Evolutionary conservation across 2,113 vertebrate species (phyloP), one percentile per base, ranked within the genome.

Genomic region (Muntiacus muntjak): DNA sequence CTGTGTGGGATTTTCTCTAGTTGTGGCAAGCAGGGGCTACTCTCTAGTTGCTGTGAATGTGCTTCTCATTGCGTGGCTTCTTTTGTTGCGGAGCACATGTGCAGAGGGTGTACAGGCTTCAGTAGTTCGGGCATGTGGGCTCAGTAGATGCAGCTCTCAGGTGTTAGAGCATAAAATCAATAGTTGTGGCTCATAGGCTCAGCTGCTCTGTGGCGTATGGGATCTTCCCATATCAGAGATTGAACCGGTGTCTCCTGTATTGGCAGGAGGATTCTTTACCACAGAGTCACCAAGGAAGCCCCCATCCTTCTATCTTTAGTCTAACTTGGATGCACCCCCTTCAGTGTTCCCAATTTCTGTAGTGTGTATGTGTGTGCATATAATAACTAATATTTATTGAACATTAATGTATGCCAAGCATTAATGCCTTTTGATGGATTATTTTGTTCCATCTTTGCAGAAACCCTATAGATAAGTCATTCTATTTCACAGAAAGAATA

Each of bases 391-490:
- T 67, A 43, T 47, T 88, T 87, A 47, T 50, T 87, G 25, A 95
- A 13, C 6, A 81, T 23, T n/a, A 50, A 26, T 60, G 25, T 76
- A 19, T 76, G 7, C 15, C 40, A 82, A 92, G 33, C 16, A 33
- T 71, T 74, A 90, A 87, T 30, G 43, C 5, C 40, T 76, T 71
- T 28, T 8, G 28, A 15, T 47, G 8, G 33, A 52, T 93, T 78
- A 60, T 86, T 96, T 91, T 93, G 33, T 58, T 87, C 33, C 47
- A 55, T 88, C 16, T 90, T 94, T 96, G 55, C 81, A 92, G 89
- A 28, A 71, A 58, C 8, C 30, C 19, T 54, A 13, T 87, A 71
- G 30, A 50, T 4, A 96, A 92, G 67, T 6, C 14, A 87, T 13
- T 89, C 55, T 57, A 79, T 47, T 84, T 83, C 62, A 85, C 19